Conservation (phyloP, 2,113 vertebrate genomes). For the Nanorana parkeri region DNA sequence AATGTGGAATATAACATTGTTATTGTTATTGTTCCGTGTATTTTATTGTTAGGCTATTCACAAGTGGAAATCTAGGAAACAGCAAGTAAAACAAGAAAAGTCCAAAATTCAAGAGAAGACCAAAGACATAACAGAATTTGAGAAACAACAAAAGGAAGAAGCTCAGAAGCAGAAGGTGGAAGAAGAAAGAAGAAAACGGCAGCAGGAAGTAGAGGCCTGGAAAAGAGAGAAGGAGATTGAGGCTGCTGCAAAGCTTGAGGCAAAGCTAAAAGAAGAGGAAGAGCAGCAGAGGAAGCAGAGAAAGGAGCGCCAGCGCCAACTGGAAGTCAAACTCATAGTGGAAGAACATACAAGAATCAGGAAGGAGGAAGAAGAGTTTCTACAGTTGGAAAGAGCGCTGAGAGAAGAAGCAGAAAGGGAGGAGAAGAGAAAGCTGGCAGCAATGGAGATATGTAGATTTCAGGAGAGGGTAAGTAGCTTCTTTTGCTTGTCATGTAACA, state of each 20-base stretch:
- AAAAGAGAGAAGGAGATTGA: constrained; percentile 75
- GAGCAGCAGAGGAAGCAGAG: constrained; percentile 70
- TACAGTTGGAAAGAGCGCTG: constrained; percentile 69
- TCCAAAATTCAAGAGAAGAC: constrained; percentile 73
- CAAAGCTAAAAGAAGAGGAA: constrained; percentile 73
- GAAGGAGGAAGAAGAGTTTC: constrained; percentile 75
- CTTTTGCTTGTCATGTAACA: background rate
- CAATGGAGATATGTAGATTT: constrained; percentile 76
- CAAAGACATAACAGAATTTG: constrained; percentile 62
- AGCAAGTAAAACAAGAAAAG: constrained; percentile 70
- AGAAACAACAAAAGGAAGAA: constrained; percentile 62
- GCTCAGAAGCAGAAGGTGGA: constrained; percentile 71
- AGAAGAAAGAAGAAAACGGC: constrained; percentile 72
- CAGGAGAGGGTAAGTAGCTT: constrained; percentile 77
- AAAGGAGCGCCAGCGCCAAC: constrained; percentile 72
- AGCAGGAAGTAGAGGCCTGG: constrained; percentile 75
- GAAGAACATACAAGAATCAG: constrained; percentile 75
- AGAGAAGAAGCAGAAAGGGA: constrained; percentile 72
- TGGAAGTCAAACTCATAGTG: constrained; percentile 74
- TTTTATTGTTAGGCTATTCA: constrained; percentile 79
- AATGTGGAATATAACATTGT: background rate
- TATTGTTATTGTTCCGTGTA: background rate
- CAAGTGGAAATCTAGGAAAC: constrained; percentile 81
- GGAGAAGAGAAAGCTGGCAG: constrained; percentile 72
- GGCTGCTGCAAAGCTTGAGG: constrained; percentile 70